Base-by-base conservation (phyloP, 2,113 vertebrate genomes). In the Chauna torquata region DNA sequence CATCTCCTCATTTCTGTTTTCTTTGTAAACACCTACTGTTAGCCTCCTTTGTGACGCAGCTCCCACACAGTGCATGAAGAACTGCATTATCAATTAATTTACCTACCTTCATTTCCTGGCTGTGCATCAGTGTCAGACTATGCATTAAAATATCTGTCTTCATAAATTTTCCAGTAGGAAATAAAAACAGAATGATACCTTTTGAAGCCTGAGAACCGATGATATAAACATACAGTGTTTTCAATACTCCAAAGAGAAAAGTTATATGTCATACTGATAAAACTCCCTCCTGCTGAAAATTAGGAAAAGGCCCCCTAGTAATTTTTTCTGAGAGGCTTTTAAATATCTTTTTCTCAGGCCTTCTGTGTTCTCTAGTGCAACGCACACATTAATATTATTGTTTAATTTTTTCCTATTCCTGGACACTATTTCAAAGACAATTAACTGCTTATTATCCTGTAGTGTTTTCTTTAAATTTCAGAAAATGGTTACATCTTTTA, bases 11-110 rank as follows among this genome's bases (percentile, higher is more conserved):
- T 76, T 90, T 91, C 69, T 86, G 10, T 75, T 86, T 62, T 94
- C 58, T 88, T 87, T 78, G 80, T 96, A 64, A 94, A 84, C 20
- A 76, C 47, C 42, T 81, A 50, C 52, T 86, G 30, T 86, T 76
- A 86, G 18, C 20, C 16, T 34, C 30, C n/a, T 82, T 75, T 79
- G 38, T 82, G 81, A 69, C 64, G n/a, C 20, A 71, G 59, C 40
- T 92, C 76, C 72, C 59, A 75, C 42, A 57, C 76, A 76, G 47
- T 69, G 23, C 36, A 47, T 71, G 59, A 94, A 86, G 65, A 84
- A 24, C 27, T 23, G 57, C 44, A 84, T 89, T 91, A 76, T 84
- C 83, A 84, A 72, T 94, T 95, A 75, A 93, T 89, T 83, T 95
- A 16, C 36, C 57, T 78, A 66, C 23, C 27, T 84, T 83, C 19